These are phyloP conservation scores for Microctonus hyperodae DNA, from an alignment of 2,888 invertebrate genomes.

Conservation along the genomic window DNA sequence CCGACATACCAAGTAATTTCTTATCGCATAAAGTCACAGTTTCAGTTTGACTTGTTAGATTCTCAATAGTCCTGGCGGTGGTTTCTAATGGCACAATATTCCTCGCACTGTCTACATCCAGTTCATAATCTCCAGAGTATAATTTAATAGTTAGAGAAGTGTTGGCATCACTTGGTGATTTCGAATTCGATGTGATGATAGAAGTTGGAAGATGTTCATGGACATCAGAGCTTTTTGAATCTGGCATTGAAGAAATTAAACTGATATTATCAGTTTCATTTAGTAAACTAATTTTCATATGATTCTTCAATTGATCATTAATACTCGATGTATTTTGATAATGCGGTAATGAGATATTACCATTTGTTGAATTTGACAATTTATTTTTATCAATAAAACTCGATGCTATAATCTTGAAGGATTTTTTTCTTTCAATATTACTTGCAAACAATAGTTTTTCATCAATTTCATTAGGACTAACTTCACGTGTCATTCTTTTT, in stretches of 20 bases:
- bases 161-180: background rate
- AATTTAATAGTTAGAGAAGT: background rate
- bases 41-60: background rate
- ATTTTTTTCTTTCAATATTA: background rate
- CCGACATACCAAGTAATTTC: background rate
- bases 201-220: conserved; percentile 1
- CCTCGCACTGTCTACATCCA: background rate
- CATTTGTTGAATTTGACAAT: background rate
- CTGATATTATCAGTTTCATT: background rate
- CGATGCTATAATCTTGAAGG: background rate
- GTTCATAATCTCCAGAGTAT: conserved; percentile 8
- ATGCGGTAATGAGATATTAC: background rate
- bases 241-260: background rate
- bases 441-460: background rate
- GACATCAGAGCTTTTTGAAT: background rate
- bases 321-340: background rate
- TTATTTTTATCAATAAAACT: background rate
- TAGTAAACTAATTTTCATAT: background rate
- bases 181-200: conserved; percentile 1
- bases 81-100: background rate
- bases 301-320: background rate
- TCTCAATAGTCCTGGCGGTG: background rate
- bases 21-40: background rate
- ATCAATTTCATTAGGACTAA: background rate
- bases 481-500: background rate